Base-by-base conservation (phyloP, 2,113 vertebrate species). In the Clarias batrachus region DNA sequence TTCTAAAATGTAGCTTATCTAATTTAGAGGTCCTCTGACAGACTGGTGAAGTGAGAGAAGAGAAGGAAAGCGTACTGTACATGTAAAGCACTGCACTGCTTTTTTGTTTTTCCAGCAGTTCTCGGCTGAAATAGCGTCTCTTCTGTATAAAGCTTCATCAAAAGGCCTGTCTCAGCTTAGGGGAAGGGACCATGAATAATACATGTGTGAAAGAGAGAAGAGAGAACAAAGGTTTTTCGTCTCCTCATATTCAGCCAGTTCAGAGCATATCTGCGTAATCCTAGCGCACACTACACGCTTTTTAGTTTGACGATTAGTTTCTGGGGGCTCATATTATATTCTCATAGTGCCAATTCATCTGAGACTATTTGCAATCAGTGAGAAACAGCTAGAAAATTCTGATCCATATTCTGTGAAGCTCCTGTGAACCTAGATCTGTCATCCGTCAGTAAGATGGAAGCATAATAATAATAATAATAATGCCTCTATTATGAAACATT, bases 111-210 rank as follows among this genome's bases (percentile, higher is more conserved):
- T 78, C 9, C 3, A 60, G 16, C 54, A 63, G 37, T 60, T 65
- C 25, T 54, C 17, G 48, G 74, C 25, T 27, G 74, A 56, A 78
- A 78, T 56, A 10, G 74, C 52, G 0, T 25, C 57, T 52, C 59
- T 77, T 52, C 66, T 74, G 10, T 74, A 79, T 52, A 30, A 57
- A 19, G 54, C 33, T 37, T 73, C 85, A 86, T 84, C 56, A 84
- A 85, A 88, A 88, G 77, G 48, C 70, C 14, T 7, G 5, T 70
- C 60, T 52, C 19, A 16, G 70, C 57, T 76, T 70, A 83, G 59
- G 54, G 25, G 71, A 87, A 25, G 73, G 4, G 76, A 9, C 65
- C 27, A 60, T 83, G 73, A 80, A 81, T 88, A 71, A 71, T 84
- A 41, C 87, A 88, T 85, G 70, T 48, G 68, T 8, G 30, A 81